Evolutionary conservation across 2,888 invertebrate species (phyloP).

Genomic region (Cylindroiulus punctatus): DNA sequence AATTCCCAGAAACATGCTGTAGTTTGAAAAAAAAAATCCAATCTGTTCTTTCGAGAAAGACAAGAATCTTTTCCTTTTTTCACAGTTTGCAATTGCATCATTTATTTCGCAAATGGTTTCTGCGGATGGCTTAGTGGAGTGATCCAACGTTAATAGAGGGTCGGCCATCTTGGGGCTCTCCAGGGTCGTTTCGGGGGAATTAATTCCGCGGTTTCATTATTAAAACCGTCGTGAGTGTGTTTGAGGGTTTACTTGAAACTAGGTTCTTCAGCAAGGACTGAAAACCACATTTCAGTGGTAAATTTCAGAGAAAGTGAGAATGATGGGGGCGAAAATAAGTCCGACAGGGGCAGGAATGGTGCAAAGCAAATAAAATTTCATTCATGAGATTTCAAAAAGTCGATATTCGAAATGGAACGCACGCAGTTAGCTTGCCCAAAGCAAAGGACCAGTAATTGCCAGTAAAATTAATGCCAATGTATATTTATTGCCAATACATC

Average conservation of each 20-base stretch:
- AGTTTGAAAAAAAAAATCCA: background rate
- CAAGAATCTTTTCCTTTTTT: background rate
- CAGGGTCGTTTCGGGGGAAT: background rate
- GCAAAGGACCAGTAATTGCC: too few species aligned
- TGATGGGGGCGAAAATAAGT: background rate
- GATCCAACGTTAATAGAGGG: background rate
- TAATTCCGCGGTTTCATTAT: background rate
- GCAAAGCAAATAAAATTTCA: background rate
- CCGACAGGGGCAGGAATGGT: background rate
- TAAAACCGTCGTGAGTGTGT: background rate
- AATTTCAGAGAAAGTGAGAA: background rate
- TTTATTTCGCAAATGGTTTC: background rate
- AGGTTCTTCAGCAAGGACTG: background rate
- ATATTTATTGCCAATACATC: too few species aligned
- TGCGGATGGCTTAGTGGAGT: background rate
- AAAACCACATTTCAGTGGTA: background rate
- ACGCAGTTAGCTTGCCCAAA: too few species aligned
- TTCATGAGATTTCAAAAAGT: background rate
- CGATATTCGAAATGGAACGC: background rate
- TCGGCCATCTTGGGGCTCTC: background rate
- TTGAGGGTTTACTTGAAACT: background rate
- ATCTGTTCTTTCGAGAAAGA: background rate
- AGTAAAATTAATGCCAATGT: too few species aligned
- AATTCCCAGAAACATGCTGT: background rate
- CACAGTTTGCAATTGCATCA: background rate